Base-by-base conservation (phyloP, 2,113 vertebrate genomes). In the Nipponia nippon region DNA sequence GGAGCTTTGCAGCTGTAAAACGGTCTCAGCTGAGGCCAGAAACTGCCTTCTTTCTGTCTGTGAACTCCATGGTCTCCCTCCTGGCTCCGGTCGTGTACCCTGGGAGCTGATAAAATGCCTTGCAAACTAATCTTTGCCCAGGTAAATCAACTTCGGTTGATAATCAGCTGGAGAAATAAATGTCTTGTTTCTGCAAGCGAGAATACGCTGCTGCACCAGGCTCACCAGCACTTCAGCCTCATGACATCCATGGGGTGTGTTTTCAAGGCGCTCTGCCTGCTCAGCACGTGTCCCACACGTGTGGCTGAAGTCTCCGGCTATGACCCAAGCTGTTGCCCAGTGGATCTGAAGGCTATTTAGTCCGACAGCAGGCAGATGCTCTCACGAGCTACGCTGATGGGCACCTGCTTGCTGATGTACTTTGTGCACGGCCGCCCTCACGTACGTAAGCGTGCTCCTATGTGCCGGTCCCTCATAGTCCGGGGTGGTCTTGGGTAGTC, bases 171-270 rank as follows among this genome's bases (percentile, higher is more conserved):
- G 52, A 72, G 34, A 44, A 95, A 67, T 47, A 38, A 3, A 50
- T 40, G 40, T 66, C 30, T 84, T 72, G 47, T 61, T 77, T 87
- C 52, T 80, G 25, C 78, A 72, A 9, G 52, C 27, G 36, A 32
- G 52, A 52, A 13, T 9, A 6, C 3, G 16, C 8, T 0, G 0
- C 53, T 56, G 21, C 49, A 40, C 0, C 0, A 49, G 36, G 58
- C 27, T 87, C 23, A 13, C 50, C 25, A 26, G 44, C 36, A 3
- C 47, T 78, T 47, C 26, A 80, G 67, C 56, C 66, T 49, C 29
- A 10, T 10, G 13, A 46, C 53, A 72, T 50, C 49, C 27, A 1
- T 3, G 10, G 38, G 20, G 4, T 62, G 30, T 19, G 36, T 81
- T 52, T 70, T 59, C 19, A 63, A 5, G 69, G 69, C 1, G 5